Base-by-base conservation (phyloP, 2,113 vertebrate species). In the Bombycilla garrulus region DNA sequence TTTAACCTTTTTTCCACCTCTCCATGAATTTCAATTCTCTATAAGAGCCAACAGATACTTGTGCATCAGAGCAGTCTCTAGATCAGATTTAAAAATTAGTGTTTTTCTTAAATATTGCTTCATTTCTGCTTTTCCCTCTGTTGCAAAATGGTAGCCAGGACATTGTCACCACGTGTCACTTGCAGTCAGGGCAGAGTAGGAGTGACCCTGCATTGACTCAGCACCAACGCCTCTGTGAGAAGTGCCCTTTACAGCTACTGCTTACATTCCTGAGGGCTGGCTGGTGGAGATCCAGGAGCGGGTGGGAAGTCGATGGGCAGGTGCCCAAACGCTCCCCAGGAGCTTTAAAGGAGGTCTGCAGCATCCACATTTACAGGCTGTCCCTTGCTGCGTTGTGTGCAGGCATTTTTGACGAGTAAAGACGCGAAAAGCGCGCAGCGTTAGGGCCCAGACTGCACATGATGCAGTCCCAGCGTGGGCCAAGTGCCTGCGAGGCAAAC, bases 31-130 rank as follows among this genome's bases (percentile, higher is more conserved):
- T 58, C 20, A 83, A 1, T 77, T 66, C 47, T 71, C 40, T 48
- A 8, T 61, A 60, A 54, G 10, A 81, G 29, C 71, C 29, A 67
- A 29, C 13, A 88, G 76, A 71, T 6, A 20, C 10, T 35, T 66
- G 58, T 47, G 36, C n/a, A 56, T 14, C 0, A 29, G 29, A 93
- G 38, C 44, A 86, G 56, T 11, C 8, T 76, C 18, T 48, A 48
- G 44, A 42, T 22, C 17, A 80, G 56, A 19, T 79, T 42, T 48
- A 64, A 81, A 92, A 86, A 78, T 64, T 84, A 90, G 82, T 94
- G 69, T 84, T 74, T 44, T 82, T 73, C 64, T 60, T 45, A 71
- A 67, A 28, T 42, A 25, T 38, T 51, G 62, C 45, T 86, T 48
- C 15, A 21, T 45, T 92, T 82, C 48, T 94, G 29, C 64, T 76